A percentile compares a stretch with the other conserved stretches of the same genome.
Conservation (phyloP, 2,797 vertebrate genomes). For the Harpagifer antarcticus region DNA sequence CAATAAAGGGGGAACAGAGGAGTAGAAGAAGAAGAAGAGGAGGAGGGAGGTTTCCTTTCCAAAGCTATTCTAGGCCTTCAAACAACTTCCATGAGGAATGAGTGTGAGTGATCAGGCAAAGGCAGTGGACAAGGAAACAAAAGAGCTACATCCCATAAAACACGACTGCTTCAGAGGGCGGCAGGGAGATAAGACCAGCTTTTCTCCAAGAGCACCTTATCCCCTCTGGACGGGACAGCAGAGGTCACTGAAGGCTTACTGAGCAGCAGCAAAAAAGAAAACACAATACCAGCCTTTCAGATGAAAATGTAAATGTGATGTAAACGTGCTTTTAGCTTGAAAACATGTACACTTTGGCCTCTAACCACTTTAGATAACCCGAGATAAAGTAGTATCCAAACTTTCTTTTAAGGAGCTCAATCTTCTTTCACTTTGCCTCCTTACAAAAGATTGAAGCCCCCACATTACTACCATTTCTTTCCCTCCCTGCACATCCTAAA, state of each 20-base stretch:
- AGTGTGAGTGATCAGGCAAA: conserved; percentile 82
- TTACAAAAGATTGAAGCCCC: conserved; percentile 50
- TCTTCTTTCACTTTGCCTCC: conserved; percentile 49
- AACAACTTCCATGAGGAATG: conserved; percentile 89
- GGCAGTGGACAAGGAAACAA: conserved; percentile 77
- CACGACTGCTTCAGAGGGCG: conserved; percentile 71
- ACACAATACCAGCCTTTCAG: conserved; percentile 23
- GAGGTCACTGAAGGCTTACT: conserved; percentile 35
- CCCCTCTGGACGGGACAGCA: conserved; percentile 36
- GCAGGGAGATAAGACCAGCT: conserved; percentile 66
- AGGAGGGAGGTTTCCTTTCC: conserved; percentile 70
- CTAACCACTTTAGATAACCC: background rate
- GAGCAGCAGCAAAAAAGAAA: background rate
- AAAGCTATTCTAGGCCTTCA: conserved; percentile 87
- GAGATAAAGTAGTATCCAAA: conserved; percentile 12
- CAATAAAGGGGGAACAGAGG: conserved; percentile 87
- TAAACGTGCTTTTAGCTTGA: too few species aligned
- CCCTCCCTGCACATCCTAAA: conserved; percentile 63
- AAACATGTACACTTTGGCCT: background rate
- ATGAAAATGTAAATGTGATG: background rate
- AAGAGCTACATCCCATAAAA: conserved; percentile 81
- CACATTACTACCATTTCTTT: conserved; percentile 38
- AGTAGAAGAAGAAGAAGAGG: conserved; percentile 58
- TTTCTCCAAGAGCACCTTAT: conserved; percentile 66
- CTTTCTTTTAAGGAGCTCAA: conserved; percentile 48